Percentiles rank a stretch among this genome's conserved stretches.
phyloP scores from a whole-genome alignment of 2,888 invertebrate genomes.

The Venusia cambrica region DNA sequence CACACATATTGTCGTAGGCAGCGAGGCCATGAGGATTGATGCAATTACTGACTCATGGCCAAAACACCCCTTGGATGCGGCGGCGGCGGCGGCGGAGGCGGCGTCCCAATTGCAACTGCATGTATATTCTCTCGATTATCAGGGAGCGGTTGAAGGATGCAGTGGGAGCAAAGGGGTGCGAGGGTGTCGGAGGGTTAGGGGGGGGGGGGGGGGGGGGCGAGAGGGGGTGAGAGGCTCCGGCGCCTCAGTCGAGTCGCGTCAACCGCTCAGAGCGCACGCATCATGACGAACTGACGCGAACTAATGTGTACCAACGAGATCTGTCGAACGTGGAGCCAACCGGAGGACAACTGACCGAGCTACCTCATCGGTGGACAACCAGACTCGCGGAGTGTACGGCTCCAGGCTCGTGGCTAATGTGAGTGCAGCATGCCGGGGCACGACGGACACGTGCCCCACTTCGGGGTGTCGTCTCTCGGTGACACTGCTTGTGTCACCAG shows the following conservation, averaged over 20 bases:
- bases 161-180: slow-evolving; percentile 48
- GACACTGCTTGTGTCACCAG: slow-evolving; percentile 54
- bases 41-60: slow-evolving; percentile 71
- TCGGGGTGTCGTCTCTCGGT: slow-evolving; percentile 62
- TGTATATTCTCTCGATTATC: slow-evolving; percentile 76
- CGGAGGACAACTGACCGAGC: no score
- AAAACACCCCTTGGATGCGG: slow-evolving; percentile 69
- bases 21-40: slow-evolving; percentile 53
- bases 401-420: slow-evolving; percentile 73
- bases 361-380: no score
- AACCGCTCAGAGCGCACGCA: slow-evolving; percentile 52
- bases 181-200: no score
- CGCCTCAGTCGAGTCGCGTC: slow-evolving; percentile 63
- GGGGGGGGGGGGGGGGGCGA: slow-evolving; percentile 28
- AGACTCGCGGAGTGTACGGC: slow-evolving; percentile 62
- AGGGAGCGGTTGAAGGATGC: slow-evolving; percentile 74
- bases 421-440: slow-evolving; percentile 62
- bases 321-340: slow-evolving; percentile 56
- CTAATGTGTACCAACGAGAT: slow-evolving; percentile 61
- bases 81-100: no score
- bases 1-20: no score
- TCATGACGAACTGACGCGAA: slow-evolving; percentile 44
- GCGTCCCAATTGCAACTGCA: slow-evolving; percentile 71
- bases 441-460: slow-evolving; percentile 72
- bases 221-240: slow-evolving; percentile 34